Base-by-base conservation (phyloP, 1,140 invertebrate species). In the Microvelia longipes region DNA sequence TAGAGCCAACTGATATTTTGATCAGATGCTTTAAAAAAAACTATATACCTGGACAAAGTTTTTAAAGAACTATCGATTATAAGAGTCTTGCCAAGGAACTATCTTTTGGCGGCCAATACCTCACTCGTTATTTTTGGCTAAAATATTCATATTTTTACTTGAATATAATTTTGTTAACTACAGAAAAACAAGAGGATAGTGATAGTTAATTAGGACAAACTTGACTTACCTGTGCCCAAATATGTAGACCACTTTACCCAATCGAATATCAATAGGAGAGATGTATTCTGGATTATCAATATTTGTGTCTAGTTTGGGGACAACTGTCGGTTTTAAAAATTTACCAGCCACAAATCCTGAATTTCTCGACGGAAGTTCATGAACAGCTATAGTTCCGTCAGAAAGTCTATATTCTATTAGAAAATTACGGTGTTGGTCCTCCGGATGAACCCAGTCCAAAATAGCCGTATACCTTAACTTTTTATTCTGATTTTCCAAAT, bases 291-390 rank as follows among this genome's bases (percentile, higher is more conserved):
- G 85, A 75, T 86, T 81, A 70, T 86, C 81, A 11, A 77, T 81
- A 72, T 84, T 81, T 0, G 82, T 84, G 2, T 82, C 83, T 0
- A 87, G 86, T 73, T 91, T 91, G 1, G 86, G 83, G 26, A 93
- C 78, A 1, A 83, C 76, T 71, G 85, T 88, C 24, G 86, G 74
- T 67, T 83, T 82, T 11, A 94, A 80, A 77, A 93, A 88, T 75
- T 86, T 86, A 1, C 91, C 90, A 77, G 83, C 85, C 19, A 74
- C 76, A 69, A 88, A 84, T 1, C 89, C 89, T 2, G 87, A 88
- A 79, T 90, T 90, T 28, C 79, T 77, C 14, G 81, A 82, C 1
- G 81, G 80, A 25, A 85, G 77, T 77, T 90, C 88, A 24, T 78
- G 81, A 26, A 90, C 85, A 69, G 80, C 81, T 62, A 88, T 83